These are phyloP conservation scores for Oreonectes daqikongensis DNA, from an alignment of 2,797 vertebrate species.

Conservation along the genomic window DNA sequence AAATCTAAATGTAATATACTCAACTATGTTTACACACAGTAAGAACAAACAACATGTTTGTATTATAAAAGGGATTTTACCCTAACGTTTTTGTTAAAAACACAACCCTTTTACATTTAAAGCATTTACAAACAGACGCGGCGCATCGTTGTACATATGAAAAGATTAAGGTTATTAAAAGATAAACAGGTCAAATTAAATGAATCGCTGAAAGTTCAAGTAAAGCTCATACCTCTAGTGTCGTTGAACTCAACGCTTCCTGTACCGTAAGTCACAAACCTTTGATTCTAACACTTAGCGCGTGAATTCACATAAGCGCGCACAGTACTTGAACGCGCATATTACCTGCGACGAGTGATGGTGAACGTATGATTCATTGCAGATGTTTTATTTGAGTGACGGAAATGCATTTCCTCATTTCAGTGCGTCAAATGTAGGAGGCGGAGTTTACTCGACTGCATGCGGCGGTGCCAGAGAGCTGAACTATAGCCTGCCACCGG, in stretches of 20 bases:
- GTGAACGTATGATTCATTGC: neutral
- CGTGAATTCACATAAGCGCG: neutral
- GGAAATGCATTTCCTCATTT: constrained; percentile 9
- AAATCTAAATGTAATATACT: no score
- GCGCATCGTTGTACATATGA: neutral
- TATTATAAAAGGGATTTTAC: no score
- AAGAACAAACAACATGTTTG: no score
- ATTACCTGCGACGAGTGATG: neutral
- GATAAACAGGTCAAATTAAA: neutral
- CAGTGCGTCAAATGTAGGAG: neutral
- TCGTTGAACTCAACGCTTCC: constrained; percentile 1
- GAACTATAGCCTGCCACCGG: no score
- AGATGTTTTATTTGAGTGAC: constrained; percentile 7
- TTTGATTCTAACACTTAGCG: neutral
- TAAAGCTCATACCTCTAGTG: constrained; percentile 9
- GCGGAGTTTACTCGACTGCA: neutral
- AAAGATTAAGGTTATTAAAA: neutral
- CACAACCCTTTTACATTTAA: no score
- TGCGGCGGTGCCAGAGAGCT: no score
- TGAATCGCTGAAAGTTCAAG: neutral
- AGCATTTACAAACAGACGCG: neutral
- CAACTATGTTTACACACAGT: no score
- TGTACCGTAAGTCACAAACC: neutral
- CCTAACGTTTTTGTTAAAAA: neutral
- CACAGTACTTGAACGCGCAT: neutral